Base-by-base conservation (phyloP, 2,888 invertebrate species). In the Saturnia japonica region DNA sequence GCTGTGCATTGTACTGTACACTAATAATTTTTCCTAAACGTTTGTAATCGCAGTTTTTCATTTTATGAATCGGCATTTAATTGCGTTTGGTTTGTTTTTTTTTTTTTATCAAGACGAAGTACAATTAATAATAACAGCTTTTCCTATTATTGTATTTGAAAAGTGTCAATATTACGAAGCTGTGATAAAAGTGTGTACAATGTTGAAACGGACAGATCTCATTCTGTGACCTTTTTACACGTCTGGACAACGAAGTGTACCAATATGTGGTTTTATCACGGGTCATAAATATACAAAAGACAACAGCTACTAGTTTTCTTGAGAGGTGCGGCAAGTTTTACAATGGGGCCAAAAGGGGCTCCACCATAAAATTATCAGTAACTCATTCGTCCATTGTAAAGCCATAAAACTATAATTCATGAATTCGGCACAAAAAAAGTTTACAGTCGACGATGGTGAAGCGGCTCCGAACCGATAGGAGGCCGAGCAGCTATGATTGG, bases 291-390 rank as follows among this genome's bases (percentile, higher is more conserved):
- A 79, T 79, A 80, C 82, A 82, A 81, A 80, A 84, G 82, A 77
- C 77, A 72, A 76, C 77, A 76, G 78, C 84, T 85, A 84, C 86
- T 84, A 80, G 83, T 86, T 89, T 88, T 87, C 86, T 87, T 82
- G 81, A 80, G 77, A 82, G 82, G 51, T 68, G 68, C 28, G 7
- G 79, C 84, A 84, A 82, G 78, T 82, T 91, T 89, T 88, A 93
- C 90, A 91, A 93, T 94, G 93, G 90, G 88, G 85, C 88, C 88
- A 80, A 86, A 87, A 90, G 83, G 90, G 88, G 93, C 91, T 86
- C 93, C 93, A 83, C 93, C 93, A 93, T 94, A 94, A 93, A 93
- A 84, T 83, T 86, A 87, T 83, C 82, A 82, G 84, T 79, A 78
- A 79, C 86, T 88, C 80, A 82, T 86, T 83, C 81, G 81, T 76